Base-by-base conservation (phyloP, 2,888 invertebrate species). In the Acanthosoma haemorrhoidale region DNA sequence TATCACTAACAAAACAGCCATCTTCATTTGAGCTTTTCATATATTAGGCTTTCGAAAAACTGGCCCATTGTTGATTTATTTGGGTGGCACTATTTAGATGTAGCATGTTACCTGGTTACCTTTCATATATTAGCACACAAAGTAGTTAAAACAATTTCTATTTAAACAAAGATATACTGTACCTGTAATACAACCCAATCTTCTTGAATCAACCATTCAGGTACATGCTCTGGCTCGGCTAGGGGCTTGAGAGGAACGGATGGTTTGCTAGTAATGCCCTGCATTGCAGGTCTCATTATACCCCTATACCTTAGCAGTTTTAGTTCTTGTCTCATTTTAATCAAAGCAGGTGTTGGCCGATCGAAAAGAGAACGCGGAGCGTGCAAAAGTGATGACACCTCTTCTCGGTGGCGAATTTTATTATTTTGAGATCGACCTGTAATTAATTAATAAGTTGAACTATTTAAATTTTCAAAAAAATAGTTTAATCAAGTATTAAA, bases 171-270 rank as follows among this genome's bases (percentile, higher is more conserved):
- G n/a, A 90, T 73, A 85, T 82, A 76, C 34, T 38, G 69, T 76
- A 92, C 92, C 81, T 92, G 91, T 15, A 96, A 83, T 70, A 96
- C 84, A 29, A 91, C 88, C 83, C 91, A 90, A 80, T 97, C 96
- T 81, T 97, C 96, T 78, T 91, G 88, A 71, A 94, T 87, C 74
- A 90, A 85, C 96, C 96, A 97, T 76, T 94, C 94, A 72, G 91
- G 89, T 76, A 86, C 85, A 71, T 88, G 84, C 57, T 88, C 87
- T 6, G 85, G 86, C 74, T 89, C 87, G 0, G 81, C 77, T 2
- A 83, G 77, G 0, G 84, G 82, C 76, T 86, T 85, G 73, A 73
- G 68, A 18, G 71, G 72, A 2, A 72, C 15, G 1, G 81, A 80
- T 0, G 84, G 82, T 75, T 86, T 86, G 6, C 85, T 77, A 9